Base-by-base conservation (phyloP, 2,113 vertebrate species). In the Pantherophis guttatus region DNA sequence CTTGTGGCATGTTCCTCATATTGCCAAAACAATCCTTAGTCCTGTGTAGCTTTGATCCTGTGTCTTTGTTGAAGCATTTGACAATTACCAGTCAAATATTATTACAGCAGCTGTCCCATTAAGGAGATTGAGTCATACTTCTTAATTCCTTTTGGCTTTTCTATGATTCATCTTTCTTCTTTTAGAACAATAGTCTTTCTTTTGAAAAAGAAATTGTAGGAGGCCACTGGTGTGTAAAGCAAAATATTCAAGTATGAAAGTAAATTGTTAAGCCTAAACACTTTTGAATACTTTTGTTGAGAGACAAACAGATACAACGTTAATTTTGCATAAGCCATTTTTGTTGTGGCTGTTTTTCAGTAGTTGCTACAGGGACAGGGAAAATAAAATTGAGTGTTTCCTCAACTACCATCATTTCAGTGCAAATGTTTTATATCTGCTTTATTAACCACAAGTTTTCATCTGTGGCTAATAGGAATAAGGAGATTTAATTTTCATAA, bases 91-190 rank as follows among this genome's bases (percentile, higher is more conserved):
- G 98, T 98, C 97, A 97, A 98, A 98, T 98, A 97, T 96, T 97
- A 97, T 97, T 94, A 97, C 94, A 98, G 98, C 98, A 99, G 98
- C 99, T 99, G 99, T 98, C 97, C 97, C 96, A 94, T 96, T 96
- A 94, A 96, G 97, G 97, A 90, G 96, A 96, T 97, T 97, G 98
- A 98, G 96, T 98, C 98, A 97, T 97, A 97, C 98, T 98, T 98
- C 97, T 92, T 95, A 95, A 97, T 98, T 96, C 96, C 94, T 98
- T 98, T 98, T 98, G 97, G 97, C 96, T 92, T 94, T 96, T 96
- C 97, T 97, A 97, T 98, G 98, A 99, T 98, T 99, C 98, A 98
- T 98, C 97, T 95, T 96, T 98, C 98, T 98, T 97, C 98, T 99
- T 99, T 99, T 99, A 99, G 99, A 98, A 97, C 98, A 98, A 98